Conservation (phyloP, 2,797 vertebrate species). For the Gadopsis bispinosus region DNA sequence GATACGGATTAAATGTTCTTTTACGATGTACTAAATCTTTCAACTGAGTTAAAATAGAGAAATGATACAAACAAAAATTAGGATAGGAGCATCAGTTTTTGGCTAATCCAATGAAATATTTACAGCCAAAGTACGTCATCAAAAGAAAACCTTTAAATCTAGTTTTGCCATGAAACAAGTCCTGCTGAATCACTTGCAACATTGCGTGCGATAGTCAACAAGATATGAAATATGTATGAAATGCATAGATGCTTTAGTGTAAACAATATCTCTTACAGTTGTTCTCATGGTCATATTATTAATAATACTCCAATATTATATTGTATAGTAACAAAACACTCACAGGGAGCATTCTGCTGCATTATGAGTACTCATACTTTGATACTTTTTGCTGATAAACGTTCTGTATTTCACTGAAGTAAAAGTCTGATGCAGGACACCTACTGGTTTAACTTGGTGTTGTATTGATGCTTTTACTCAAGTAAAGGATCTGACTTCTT, state of each 20-base stretch:
- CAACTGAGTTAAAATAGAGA: not conserved
- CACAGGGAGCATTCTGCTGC: not conserved
- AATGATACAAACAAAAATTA: not conserved
- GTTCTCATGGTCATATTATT: too few relatives aligned
- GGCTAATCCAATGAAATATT: not conserved
- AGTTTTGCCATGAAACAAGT: not conserved
- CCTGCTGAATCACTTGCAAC: too few relatives aligned
- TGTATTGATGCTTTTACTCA: not conserved
- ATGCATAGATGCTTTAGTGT: too few relatives aligned
- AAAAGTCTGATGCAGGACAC: not conserved
- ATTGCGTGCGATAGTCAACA: too few relatives aligned
- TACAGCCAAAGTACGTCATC: not conserved
- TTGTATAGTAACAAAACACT: not conserved
- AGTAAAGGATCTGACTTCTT: not conserved
- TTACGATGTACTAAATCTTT: not conserved
- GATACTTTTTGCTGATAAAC: not conserved
- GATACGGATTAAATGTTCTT: not conserved
- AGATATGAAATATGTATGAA: too few relatives aligned
- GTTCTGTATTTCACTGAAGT: not conserved
- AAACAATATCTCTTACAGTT: too few relatives aligned
- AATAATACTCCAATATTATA: not conserved
- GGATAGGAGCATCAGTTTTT: not conserved
- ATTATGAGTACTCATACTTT: not conserved
- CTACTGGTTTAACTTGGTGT: not conserved
- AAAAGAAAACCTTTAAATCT: not conserved